These are phyloP conservation scores for Liopterus haemorrhoidalis DNA, from an alignment of 2,888 invertebrate species.

Conservation along the genomic window DNA sequence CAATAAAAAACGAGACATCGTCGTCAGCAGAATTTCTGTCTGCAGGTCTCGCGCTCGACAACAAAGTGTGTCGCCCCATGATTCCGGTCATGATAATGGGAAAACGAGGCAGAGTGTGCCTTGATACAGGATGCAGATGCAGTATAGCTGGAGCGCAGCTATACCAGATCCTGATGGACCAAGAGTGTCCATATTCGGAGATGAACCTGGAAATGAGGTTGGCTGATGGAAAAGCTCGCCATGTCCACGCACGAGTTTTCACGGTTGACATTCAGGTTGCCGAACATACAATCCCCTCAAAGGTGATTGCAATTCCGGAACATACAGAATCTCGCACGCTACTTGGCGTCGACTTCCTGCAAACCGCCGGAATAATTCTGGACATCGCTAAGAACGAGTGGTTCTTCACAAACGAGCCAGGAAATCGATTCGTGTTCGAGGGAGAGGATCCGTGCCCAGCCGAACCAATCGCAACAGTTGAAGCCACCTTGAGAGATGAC, in stretches of 20 bases:
- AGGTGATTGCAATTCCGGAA: constrained; percentile 4
- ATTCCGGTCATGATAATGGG: no score
- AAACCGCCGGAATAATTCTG: neutral
- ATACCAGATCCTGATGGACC: no score
- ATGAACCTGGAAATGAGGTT: neutral
- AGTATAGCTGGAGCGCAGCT: no score
- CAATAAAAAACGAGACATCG: no score
- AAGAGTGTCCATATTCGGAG: no score
- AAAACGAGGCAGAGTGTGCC: no score
- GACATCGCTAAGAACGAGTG: neutral
- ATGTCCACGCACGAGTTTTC: constrained; percentile 46
- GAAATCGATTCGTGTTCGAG: neutral
- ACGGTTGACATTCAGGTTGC: constrained; percentile 15
- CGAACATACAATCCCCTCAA: neutral
- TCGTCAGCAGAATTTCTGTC: no score
- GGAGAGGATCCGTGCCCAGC: neutral
- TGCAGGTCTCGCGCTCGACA: no score
- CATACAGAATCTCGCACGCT: neutral
- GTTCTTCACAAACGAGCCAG: neutral
- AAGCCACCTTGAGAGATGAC: neutral
- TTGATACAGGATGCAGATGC: no score
- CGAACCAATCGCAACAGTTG: neutral
- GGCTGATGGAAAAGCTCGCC: constrained; percentile 9
- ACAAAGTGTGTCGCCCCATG: no score
- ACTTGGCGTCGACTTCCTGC: neutral